phyloP scores from a whole-genome alignment of 2,888 invertebrate genomes.

The Erebia palarica region DNA sequence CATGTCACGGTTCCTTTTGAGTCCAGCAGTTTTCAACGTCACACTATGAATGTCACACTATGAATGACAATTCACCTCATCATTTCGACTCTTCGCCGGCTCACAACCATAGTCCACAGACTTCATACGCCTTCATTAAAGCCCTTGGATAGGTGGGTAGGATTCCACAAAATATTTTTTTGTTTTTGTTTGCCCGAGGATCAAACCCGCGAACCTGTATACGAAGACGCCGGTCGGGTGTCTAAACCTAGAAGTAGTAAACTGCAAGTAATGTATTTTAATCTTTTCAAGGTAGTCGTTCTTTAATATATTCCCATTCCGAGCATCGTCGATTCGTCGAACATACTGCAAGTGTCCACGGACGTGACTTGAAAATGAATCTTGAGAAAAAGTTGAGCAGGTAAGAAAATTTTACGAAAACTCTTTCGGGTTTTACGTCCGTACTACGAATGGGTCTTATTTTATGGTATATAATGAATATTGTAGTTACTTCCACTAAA shows the following conservation, averaged over 20 bases:
- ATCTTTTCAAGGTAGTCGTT: slow-evolving; percentile 51
- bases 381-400: slow-evolving; percentile 26
- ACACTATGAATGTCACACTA: background rate
- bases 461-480: slow-evolving; percentile 2
- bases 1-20: background rate
- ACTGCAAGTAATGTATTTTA: slow-evolving; percentile 41
- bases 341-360: slow-evolving; percentile 71
- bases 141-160: no score
- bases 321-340: slow-evolving; percentile 74
- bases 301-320: slow-evolving; percentile 73
- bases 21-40: background rate
- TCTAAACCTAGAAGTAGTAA: background rate
- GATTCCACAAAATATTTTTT: no score
- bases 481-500: background rate
- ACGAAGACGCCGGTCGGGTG: no score
- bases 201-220: no score
- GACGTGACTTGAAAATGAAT: slow-evolving; percentile 68
- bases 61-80: background rate
- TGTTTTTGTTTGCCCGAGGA: no score
- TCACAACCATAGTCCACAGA: no score
- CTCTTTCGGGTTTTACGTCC: slow-evolving; percentile 27
- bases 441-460: background rate
- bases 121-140: no score
- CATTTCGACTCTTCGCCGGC: no score
- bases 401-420: slow-evolving; percentile 26